phyloP scores from a whole-genome alignment of 2,113 vertebrate species.

The Notechis scutatus region DNA sequence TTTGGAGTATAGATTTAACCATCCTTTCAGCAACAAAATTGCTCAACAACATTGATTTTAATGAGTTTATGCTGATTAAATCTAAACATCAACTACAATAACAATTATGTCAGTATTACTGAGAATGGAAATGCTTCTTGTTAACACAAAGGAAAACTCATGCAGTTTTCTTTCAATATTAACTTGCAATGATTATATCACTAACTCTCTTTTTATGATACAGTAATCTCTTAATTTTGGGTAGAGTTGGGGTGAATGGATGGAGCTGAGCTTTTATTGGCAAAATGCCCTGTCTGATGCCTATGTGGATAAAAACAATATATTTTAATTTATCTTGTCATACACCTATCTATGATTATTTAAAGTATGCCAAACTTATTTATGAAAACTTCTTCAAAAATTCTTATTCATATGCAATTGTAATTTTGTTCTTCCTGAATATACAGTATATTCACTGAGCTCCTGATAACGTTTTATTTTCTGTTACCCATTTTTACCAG shows the following conservation, averaged over 20 bases:
- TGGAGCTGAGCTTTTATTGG: neutral
- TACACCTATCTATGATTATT: neutral
- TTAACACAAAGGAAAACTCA: neutral
- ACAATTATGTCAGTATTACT: neutral
- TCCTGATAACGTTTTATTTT: conserved; percentile 39
- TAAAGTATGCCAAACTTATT: neutral
- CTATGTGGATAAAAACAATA: neutral
- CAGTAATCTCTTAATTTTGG: neutral
- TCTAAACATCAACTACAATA: neutral
- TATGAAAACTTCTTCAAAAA: neutral
- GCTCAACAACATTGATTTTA: neutral
- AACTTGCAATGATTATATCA: neutral
- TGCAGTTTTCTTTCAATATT: neutral
- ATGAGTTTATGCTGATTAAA: neutral
- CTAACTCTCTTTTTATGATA: neutral
- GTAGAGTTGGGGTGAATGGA: neutral
- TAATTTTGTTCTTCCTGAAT: conserved; percentile 27
- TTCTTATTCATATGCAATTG: neutral
- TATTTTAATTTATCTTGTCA: neutral
- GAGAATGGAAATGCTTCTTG: neutral
- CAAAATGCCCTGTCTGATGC: neutral
- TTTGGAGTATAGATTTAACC: neutral
- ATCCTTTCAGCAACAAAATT: neutral
- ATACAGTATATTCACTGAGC: conserved; percentile 24
- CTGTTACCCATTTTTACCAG: conserved; percentile 50